Conservation (phyloP, 92 coral and sea anemone genomes). For the Paragorgia papillata region DNA sequence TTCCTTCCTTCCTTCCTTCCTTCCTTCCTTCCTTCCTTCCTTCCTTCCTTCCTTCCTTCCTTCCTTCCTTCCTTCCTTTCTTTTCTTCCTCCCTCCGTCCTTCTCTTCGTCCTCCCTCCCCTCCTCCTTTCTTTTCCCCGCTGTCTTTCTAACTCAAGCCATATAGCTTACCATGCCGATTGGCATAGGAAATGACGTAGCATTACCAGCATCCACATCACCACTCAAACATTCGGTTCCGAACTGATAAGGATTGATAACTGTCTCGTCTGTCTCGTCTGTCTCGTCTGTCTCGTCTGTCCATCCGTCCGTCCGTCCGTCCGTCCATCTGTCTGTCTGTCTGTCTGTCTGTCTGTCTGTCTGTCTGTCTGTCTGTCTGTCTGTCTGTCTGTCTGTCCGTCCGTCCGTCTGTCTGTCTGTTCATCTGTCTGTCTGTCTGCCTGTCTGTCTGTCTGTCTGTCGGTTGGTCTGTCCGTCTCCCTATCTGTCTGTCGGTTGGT, state of each 20-base stretch:
- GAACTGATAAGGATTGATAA: constrained; percentile 47
- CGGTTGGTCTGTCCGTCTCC: too few relatives aligned
- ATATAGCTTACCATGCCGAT: constrained; percentile 49
- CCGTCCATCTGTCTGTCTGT: too few relatives aligned
- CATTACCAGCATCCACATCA: constrained; percentile 53
- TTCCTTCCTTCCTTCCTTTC: neutral
- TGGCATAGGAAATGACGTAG: constrained; percentile 49
- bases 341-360: too few relatives aligned
- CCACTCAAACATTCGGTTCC: constrained; percentile 63
- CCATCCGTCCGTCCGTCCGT: too few relatives aligned
- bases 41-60: neutral
- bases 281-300: too few relatives aligned
- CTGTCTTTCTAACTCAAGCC: neutral
- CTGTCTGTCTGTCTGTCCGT: too few relatives aligned
- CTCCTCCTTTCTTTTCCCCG: neutral
- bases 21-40: neutral
- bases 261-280: too few relatives aligned
- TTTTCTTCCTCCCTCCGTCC: neutral
- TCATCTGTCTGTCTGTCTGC: too few relatives aligned
- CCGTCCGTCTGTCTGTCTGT: too few relatives aligned
- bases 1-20: neutral
- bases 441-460: too few relatives aligned
- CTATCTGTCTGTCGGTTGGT: too few relatives aligned
- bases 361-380: too few relatives aligned
- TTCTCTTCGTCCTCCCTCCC: neutral